Conservation (phyloP, 2,113 vertebrate species). For the Ochotona curzoniae region DNA sequence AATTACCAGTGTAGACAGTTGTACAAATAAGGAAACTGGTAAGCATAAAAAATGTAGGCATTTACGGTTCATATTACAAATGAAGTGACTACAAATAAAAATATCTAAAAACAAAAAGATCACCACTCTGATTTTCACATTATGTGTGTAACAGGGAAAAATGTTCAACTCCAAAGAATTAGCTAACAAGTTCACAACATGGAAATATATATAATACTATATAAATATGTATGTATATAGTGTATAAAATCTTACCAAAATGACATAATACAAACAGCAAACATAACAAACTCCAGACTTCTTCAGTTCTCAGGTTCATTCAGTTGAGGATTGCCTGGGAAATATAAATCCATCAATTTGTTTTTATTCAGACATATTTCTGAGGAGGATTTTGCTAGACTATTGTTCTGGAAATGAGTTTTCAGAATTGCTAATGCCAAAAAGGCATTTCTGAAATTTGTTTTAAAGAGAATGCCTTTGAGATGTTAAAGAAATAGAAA, state of each 20-base stretch:
- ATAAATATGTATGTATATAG: neutral
- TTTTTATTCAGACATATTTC: conserved; percentile 60
- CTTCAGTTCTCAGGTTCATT: conserved; percentile 40
- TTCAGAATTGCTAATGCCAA: conserved; percentile 16
- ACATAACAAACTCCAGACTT: neutral
- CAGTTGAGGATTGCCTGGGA: conserved; percentile 27
- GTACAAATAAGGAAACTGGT: neutral
- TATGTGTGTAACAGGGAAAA: neutral
- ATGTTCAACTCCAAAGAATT: neutral
- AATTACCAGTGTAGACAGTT: neutral
- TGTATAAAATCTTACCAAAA: neutral
- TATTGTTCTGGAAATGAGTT: conserved; percentile 63
- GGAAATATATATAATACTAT: neutral
- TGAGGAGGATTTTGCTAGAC: conserved; percentile 7
- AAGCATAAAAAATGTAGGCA: neutral
- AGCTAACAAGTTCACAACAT: neutral
- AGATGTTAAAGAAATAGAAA: conserved; percentile 59
- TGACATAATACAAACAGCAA: conserved; percentile 17
- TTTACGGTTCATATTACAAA: neutral
- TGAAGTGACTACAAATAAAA: neutral
- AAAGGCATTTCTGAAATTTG: conserved; percentile 21
- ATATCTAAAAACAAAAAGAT: neutral
- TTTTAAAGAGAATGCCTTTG: conserved; percentile 64
- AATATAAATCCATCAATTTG: conserved; percentile 55
- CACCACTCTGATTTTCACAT: neutral